A percentile compares a stretch with the other conserved stretches of the same genome.
Evolutionary conservation across 2,113 vertebrate genomes (phyloP).

Genomic region (Buteo buteo): DNA sequence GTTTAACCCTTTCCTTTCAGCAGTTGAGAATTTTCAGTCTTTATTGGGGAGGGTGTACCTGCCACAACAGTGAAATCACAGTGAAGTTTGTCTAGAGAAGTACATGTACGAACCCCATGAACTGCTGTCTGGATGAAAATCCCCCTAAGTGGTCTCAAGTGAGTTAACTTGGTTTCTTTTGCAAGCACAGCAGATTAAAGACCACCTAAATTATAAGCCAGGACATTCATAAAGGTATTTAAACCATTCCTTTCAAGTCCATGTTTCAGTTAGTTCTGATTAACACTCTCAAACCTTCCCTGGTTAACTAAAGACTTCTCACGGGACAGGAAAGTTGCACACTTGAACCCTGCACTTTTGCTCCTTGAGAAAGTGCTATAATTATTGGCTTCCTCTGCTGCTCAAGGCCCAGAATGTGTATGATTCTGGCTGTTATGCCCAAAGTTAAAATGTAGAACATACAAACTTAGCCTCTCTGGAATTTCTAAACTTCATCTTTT

Average conservation of each 20-base stretch:
- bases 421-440: neutral
- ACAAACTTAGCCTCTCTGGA: rapidly evolving
- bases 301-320: neutral
- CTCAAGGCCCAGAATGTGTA: neutral
- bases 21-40: too few species aligned
- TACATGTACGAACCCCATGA: neutral
- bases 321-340: neutral
- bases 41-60: too few species aligned
- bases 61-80: neutral
- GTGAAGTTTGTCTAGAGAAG: neutral
- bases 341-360: neutral
- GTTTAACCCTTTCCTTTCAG: too few species aligned
- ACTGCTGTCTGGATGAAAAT: neutral
- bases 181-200: neutral
- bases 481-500: neutral
- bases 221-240: neutral
- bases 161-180: neutral
- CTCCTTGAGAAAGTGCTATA: neutral
- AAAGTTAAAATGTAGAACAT: neutral
- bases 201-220: neutral
- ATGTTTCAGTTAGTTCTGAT: neutral
- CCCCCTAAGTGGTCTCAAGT: neutral
- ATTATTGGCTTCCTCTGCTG: neutral
- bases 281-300: neutral
- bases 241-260: neutral